Evolutionary conservation across 2,113 vertebrate genomes (phyloP), one percentile per base, ranked within the genome.

Genomic region (Elgaria multicarinata): DNA sequence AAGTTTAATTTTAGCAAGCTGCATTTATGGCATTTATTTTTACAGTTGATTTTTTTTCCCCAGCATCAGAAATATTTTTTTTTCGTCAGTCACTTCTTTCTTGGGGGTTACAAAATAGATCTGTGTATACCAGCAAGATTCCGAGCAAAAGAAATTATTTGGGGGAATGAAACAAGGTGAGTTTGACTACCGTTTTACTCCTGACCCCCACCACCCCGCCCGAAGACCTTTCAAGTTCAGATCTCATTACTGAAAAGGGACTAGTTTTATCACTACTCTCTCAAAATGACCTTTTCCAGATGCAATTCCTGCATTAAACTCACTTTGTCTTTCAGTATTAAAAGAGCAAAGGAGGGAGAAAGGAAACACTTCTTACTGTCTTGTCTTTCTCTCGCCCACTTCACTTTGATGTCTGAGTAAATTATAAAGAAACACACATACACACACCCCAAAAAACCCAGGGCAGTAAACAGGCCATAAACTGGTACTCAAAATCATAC

Each of bases 1-100:
- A 62, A 77, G 74, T 84, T 89, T 89, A 85, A 89, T 89, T 89
- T 85, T 84, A 84, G 82, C 62, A 55, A 77, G 46, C 72, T 42
- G 82, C 6, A n/a, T 85, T 89, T 84, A 44, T 84, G 74, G 82
- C 72, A 78, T 84, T 85, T 84, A 77, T 69, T 89, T 89, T 89
- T 89, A 89, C 74, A 78, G 62, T 53, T 67, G 71, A 83, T 83
- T 44, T 8, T 6, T 6, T 24, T 12, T 39, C 36, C 24, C 81
- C 88, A 55, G 26, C 44, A 50, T 64, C 79, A 46, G 81, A 89
- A 85, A 89, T 53, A 69, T 62, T 78, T 85, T 69, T 85, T 82
- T 78, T 46, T n/a, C 33, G 44, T 24, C 62, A 50, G 33, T 78
- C 74, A 42, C 72, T 55, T 89, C 26, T 89, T 78, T 85, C 88